Conservation (phyloP, 1,140 invertebrate genomes). For the Rhynchophorus ferrugineus region DNA sequence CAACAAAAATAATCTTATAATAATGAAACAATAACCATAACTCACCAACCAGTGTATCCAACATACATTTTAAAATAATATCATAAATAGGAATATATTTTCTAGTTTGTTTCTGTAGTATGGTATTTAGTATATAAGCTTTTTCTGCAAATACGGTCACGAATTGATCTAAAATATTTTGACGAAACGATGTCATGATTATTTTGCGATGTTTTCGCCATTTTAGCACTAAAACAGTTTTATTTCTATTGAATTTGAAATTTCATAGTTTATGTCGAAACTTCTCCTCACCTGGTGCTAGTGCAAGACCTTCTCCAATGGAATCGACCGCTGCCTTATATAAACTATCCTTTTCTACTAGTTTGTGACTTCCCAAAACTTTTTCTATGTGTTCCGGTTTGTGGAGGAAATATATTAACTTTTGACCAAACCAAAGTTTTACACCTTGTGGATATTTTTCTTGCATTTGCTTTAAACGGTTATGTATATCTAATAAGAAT, state of each 20-base stretch:
- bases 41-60: too few species aligned
- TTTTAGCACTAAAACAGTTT: too few species aligned
- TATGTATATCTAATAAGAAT: not conserved
- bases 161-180: too few species aligned
- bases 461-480: not conserved
- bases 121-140: too few species aligned
- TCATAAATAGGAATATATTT: too few species aligned
- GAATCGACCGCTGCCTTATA: not conserved
- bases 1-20: too few species aligned
- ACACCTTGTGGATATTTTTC: not conserved
- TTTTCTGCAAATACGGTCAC: too few species aligned
- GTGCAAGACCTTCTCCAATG: constrained; percentile 1
- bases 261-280: not conserved
- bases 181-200: too few species aligned
- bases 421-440: not conserved
- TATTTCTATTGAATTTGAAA: not conserved
- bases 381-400: not conserved
- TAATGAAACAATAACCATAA: too few species aligned
- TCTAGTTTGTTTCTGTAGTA: too few species aligned
- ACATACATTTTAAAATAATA: too few species aligned
- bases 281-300: not conserved
- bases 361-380: not conserved
- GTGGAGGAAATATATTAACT: not conserved
- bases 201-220: too few species aligned
- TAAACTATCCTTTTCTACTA: constrained; percentile 2